These are phyloP conservation scores for Drosophila neoperkinsi DNA, from an alignment of 2,888 invertebrate genomes.

Conservation along the genomic window DNA sequence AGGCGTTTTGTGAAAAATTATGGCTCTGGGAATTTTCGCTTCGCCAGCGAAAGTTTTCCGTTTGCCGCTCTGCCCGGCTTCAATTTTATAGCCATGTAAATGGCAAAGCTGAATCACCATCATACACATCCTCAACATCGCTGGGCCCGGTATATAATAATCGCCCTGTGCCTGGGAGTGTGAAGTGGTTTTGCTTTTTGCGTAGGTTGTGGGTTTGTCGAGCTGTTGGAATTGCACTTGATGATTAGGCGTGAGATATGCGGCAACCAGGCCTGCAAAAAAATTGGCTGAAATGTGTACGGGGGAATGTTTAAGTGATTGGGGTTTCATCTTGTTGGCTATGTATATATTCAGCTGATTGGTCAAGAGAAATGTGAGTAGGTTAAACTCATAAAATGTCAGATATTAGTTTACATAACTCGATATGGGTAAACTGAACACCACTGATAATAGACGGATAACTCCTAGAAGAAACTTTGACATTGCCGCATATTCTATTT, in stretches of 20 bases:
- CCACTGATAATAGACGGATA: background rate
- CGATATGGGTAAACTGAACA: background rate
- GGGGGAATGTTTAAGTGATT: slow-evolving; percentile 7
- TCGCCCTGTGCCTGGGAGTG: slow-evolving; percentile 45
- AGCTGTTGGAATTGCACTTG: slow-evolving; percentile 53
- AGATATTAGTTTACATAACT: background rate
- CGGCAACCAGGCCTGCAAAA: slow-evolving; percentile 15
- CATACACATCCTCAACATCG: slow-evolving; percentile 20
- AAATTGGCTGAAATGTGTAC: slow-evolving; percentile 6
- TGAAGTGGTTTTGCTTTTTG: slow-evolving; percentile 44
- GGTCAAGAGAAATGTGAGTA: slow-evolving; percentile 7
- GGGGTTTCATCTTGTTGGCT: background rate
- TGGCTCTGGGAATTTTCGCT: slow-evolving; percentile 70
- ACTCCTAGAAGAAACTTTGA: too few species aligned
- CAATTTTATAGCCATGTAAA: slow-evolving; percentile 73
- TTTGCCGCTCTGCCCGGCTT: slow-evolving; percentile 29
- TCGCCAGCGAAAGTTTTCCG: slow-evolving; percentile 63
- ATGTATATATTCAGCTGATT: slow-evolving; percentile 3
- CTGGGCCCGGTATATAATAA: slow-evolving; percentile 39
- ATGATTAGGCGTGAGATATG: slow-evolving; percentile 64
- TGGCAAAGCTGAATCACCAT: slow-evolving; percentile 41
- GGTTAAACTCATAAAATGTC: background rate
- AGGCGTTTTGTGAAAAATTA: slow-evolving; percentile 69
- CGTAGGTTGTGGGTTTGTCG: slow-evolving; percentile 34
- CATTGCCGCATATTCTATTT: background rate